Evolutionary conservation across 53 echinoderm and acorn worm species (phyloP).

Genomic region (Hippasteria phrygiana): DNA sequence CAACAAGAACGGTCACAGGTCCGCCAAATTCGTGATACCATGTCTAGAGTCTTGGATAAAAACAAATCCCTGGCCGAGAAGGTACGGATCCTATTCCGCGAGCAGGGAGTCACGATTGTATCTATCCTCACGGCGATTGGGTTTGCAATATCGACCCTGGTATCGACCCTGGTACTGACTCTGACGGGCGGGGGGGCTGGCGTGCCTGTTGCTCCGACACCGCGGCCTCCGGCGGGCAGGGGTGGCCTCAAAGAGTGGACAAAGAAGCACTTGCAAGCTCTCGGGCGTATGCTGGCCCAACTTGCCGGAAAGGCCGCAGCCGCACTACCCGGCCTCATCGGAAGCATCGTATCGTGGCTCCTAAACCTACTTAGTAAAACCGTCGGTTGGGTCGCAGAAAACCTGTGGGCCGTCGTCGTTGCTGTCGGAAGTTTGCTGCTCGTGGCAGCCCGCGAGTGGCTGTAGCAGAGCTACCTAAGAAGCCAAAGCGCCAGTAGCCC

Average conservation of each 20-base stretch:
- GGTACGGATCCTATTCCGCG: constrained; percentile 29
- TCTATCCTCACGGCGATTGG: constrained; percentile 29
- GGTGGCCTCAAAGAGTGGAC: constrained; percentile 22
- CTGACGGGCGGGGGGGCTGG: constrained; percentile 5
- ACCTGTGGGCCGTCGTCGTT: constrained; percentile 3
- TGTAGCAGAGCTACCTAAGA: too few relatives aligned
- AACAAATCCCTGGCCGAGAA: too few relatives aligned
- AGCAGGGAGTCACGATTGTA: constrained; percentile 54
- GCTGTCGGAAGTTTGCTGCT: not conserved
- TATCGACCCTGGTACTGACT: constrained; percentile 19
- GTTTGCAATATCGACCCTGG: not conserved
- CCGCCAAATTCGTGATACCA: too few relatives aligned
- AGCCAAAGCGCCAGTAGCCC: constrained; percentile 22
- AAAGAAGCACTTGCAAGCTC: constrained; percentile 13
- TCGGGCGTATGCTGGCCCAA: constrained; percentile 6
- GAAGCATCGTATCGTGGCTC: constrained; percentile 14
- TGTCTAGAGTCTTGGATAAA: too few relatives aligned
- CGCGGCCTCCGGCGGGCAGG: not conserved
- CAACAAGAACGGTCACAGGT: too few relatives aligned
- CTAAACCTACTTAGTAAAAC: not conserved
- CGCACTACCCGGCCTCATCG: constrained; percentile 1
- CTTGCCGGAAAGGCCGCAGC: constrained; percentile 15
- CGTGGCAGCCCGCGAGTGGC: constrained; percentile 16
- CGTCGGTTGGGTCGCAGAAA: not conserved
- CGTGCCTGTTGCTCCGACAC: not conserved